Base-by-base conservation (phyloP, 1,140 invertebrate species). In the Danaus melanippus region DNA sequence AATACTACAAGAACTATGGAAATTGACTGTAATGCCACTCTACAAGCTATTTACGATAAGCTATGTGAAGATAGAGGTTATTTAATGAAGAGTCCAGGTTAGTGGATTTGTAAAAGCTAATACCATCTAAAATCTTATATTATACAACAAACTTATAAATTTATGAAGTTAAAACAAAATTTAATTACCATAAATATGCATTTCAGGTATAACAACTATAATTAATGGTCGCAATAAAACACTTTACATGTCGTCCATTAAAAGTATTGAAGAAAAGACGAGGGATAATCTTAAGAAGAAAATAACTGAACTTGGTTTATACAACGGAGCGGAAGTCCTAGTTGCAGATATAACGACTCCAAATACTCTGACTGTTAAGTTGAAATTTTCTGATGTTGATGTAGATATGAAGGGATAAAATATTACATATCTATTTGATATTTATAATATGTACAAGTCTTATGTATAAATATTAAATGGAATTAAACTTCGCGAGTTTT, bases 341-440 rank as follows among this genome's bases (percentile, higher is more conserved):
- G 95, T 98, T 5, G 95, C 96, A 10, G 97, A 99, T 89, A 76
- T 92, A 2, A 98, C 97, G 4, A 94, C 93, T 6, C 97, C 97
- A 0, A 93, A 91, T 67, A 91, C 96, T 9, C 76, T 97, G 41
- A 88, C 90, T 10, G 84, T 94, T 51, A 92, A 90, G 78, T 82
- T 94, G 7, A 93, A 91, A 74, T 91, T 90, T 72, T 69, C 77
- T 48, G 74, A 82, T 66, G 86, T 90, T 73, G 87, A 87, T 79
- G 74, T 87, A 41, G 85, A 88, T 50, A 86, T 87, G 85, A 61
- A 60, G n/a, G 67, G 66, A 58, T 75, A 67, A 66, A 58, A 48
- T 32, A 46, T 41, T 54, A 47, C 40, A 9, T 49, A 8, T 8
- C n/a, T 49, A 15, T n/a, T n/a, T n/a, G 17, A 21, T 21, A 21